Percentiles rank a stretch among this genome's conserved stretches.
Evolutionary conservation across 1,140 invertebrate genomes (phyloP).

Genomic region (Zelostemma sp.): DNA sequence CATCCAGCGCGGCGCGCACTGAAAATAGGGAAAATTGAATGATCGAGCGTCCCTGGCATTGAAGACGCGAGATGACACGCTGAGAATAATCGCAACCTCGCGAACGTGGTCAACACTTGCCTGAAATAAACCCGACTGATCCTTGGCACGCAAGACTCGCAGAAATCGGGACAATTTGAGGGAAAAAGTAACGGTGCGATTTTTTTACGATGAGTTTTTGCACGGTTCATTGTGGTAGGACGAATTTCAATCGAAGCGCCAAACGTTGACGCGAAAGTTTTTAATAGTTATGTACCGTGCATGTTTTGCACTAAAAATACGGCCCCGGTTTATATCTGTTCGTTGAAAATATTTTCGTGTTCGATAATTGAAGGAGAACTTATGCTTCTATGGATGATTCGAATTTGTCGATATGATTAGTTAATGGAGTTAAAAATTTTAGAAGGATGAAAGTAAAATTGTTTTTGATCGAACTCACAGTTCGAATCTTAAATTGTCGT

Average conservation of each 20-base stretch:
- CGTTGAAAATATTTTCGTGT: too few species aligned
- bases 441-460: too few species aligned
- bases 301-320: too few species aligned
- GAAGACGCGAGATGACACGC: conserved; percentile 41
- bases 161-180: conserved; percentile 27
- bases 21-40: conserved; percentile 21
- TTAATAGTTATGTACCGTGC: too few species aligned
- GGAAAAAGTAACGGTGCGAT: conserved; percentile 22
- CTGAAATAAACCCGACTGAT: conserved; percentile 55
- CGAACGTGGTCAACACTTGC: conserved; percentile 53
- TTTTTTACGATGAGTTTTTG: conserved; percentile 8
- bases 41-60: conserved; percentile 41
- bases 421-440: too few species aligned
- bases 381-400: too few species aligned
- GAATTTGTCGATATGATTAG: too few species aligned
- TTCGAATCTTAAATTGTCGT: conserved; percentile 56
- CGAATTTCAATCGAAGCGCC: not conserved
- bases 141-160: conserved; percentile 29
- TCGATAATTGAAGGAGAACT: not conserved
- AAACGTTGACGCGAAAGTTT: not conserved
- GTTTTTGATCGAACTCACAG: conserved; percentile 51
- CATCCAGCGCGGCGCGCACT: not conserved
- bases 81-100: conserved; percentile 55
- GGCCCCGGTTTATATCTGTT: too few species aligned
- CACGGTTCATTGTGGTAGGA: not conserved